A percentile compares a stretch with the other conserved stretches of the same genome.
Evolutionary conservation across 2,888 invertebrate species (phyloP).

Genomic region (Drosophila fulvimacula): DNA sequence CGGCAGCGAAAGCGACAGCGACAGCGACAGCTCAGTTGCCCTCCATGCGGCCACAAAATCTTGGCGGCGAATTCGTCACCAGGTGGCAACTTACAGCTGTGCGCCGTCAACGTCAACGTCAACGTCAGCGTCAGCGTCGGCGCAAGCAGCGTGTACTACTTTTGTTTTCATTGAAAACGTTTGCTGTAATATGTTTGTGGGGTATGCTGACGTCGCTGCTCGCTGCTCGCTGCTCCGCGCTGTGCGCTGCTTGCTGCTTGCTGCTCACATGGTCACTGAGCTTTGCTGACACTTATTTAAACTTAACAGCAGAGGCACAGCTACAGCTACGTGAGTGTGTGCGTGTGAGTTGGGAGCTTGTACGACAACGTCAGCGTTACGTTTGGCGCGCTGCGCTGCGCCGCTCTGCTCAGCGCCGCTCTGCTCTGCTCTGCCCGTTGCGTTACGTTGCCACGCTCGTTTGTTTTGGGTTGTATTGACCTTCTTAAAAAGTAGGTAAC

Average conservation of each 20-base stretch:
- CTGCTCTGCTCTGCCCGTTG: slow-evolving; percentile 36
- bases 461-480: slow-evolving; percentile 83
- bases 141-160: slow-evolving; percentile 73
- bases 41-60: slow-evolving; percentile 65
- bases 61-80: slow-evolving; percentile 71
- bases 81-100: slow-evolving; percentile 61
- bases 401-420: slow-evolving; percentile 10
- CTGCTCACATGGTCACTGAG: slow-evolving; percentile 80
- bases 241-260: slow-evolving; percentile 51
- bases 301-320: slow-evolving; percentile 43
- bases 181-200: slow-evolving; percentile 78
- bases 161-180: slow-evolving; percentile 80
- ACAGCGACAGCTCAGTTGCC: slow-evolving; percentile 52
- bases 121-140: slow-evolving; percentile 22
- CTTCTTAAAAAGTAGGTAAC: slow-evolving; percentile 84
- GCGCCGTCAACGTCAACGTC: slow-evolving; percentile 19
- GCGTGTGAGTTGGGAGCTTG: slow-evolving; percentile 36
- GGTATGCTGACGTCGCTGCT: slow-evolving; percentile 53
- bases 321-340: slow-evolving; percentile 8
- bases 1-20: background rate
- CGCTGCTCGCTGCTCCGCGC: slow-evolving; percentile 16
- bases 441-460: slow-evolving; percentile 74
- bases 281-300: slow-evolving; percentile 70
- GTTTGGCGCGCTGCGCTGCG: slow-evolving; percentile 32
- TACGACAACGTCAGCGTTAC: slow-evolving; percentile 39